phyloP scores from a whole-genome alignment of 2,113 vertebrate species.

The Indicator maculatus region DNA sequence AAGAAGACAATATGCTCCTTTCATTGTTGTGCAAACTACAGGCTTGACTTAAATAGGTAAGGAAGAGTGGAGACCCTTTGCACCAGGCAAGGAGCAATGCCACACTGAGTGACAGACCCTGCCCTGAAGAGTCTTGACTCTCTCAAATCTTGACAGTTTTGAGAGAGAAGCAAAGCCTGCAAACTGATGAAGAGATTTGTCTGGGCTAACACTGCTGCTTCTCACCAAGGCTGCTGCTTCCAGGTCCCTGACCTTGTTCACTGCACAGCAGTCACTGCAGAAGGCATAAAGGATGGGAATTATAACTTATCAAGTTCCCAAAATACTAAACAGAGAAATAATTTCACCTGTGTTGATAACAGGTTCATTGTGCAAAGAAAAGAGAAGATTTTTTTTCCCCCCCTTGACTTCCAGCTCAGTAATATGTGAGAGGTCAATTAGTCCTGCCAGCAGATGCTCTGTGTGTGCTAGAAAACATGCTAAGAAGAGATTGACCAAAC shows the following conservation, averaged over 20 bases:
- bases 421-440: neutral
- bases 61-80: neutral
- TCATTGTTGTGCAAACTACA: conserved; percentile 12
- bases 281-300: neutral
- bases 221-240: neutral
- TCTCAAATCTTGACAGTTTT: neutral
- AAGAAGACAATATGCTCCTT: neutral
- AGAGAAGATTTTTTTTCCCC: neutral
- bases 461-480: neutral
- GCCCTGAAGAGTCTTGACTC: neutral
- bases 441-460: neutral
- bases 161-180: neutral
- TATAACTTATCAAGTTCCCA: neutral
- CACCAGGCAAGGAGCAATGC: neutral
- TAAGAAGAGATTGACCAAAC: neutral
- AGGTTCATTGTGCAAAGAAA: neutral
- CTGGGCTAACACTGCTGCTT: neutral
- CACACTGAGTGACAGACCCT: neutral
- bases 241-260: neutral
- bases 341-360: neutral
- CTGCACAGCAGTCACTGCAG: neutral
- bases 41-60: neutral
- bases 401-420: neutral
- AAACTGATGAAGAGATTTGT: neutral
- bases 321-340: neutral